Evolutionary conservation across 1,140 invertebrate species (phyloP), one percentile per base, ranked within the genome.

Genomic region (Drosophila lowei): DNA sequence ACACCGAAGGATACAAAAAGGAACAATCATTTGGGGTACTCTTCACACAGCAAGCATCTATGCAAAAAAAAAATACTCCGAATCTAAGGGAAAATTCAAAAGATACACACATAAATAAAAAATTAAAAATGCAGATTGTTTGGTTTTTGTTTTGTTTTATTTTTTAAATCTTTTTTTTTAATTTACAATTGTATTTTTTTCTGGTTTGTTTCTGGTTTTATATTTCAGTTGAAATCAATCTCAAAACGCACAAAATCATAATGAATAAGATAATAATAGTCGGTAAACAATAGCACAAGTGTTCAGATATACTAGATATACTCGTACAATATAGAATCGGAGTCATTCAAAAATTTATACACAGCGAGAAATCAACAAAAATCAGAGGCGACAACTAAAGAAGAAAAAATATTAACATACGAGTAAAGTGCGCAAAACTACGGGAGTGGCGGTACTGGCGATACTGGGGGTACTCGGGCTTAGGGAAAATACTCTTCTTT

Each of bases 161-260:
- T 46, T 66, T 58, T 52, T 34, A 41, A 54, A n/a, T 55, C 59
- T 74, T 74, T 67, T 60, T 75, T 42, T 79, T 62, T 44, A 85
- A 79, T 77, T 77, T 85, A 85, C 73, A 85, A 76, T 85, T 79
- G 61, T 79, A 64, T 73, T 77, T 77, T 53, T 77, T 76, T 58
- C 54, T 77, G 44, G 30, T 34, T 11, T 34, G 30, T 34, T 60
- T 54, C 58, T 71, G 65, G 63, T 76, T 72, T 73, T 73, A 58
- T 73, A 65, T 59, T 77, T 77, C 67, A 70, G 58, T 79, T 62
- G 80, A 85, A 85, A 85, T 85, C 72, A 79, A 85, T 85, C 76
- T 84, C 67, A 85, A 77, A 85, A 83, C 79, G 79, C 79, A 83
- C 74, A 83, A 83, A 85, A 84, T 84, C 54, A 85, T 85, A 85